These are phyloP conservation scores for Lymantria monacha DNA, from an alignment of 2,888 invertebrate genomes.

Conservation along the genomic window DNA sequence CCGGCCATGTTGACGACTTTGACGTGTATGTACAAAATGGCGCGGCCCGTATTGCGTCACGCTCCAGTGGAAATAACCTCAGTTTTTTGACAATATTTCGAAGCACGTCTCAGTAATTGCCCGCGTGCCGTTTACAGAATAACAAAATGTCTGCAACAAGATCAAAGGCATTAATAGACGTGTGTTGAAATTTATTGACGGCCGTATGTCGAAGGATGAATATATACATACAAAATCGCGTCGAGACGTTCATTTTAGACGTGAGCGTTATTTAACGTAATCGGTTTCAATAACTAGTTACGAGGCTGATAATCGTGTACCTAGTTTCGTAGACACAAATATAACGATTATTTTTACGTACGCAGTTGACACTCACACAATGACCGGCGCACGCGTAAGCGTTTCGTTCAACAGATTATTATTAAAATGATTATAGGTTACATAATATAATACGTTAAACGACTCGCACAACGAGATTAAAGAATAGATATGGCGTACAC, in stretches of 20 bases:
- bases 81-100: conserved; percentile 66
- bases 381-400: no score
- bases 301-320: no score
- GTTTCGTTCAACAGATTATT: no score
- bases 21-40: conserved; percentile 53
- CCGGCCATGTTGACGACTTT: conserved; percentile 50
- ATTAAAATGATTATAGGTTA: no score
- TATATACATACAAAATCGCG: conserved; percentile 51
- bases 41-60: conserved; percentile 45
- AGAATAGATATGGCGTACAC: no score
- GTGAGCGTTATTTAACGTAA: no score
- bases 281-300: no score
- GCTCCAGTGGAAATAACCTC: conserved; percentile 47
- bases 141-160: conserved; percentile 69
- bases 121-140: conserved; percentile 66
- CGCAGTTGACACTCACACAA: no score
- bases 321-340: no score
- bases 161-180: conserved; percentile 79
- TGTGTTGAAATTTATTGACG: conserved; percentile 76
- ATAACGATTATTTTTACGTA: no score
- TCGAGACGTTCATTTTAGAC: conserved; percentile 21
- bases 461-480: no score
- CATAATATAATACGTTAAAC: no score
- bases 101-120: conserved; percentile 75
- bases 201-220: conserved; percentile 62